Conservation (phyloP, 2,888 invertebrate species). For the Catotricha subobsoleta region DNA sequence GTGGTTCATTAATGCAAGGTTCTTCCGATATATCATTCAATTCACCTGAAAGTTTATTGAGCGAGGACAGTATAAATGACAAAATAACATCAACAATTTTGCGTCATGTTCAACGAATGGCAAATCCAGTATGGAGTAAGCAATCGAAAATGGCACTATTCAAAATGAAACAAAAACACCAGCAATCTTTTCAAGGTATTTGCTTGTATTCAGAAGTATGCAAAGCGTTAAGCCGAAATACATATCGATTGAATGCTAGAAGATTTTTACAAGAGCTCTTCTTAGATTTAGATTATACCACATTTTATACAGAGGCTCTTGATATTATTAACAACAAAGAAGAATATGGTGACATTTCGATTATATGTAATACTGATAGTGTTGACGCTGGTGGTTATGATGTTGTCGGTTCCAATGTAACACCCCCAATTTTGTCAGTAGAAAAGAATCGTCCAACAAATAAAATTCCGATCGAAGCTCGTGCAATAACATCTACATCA, state of each 20-base stretch:
- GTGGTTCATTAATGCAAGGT: neutral
- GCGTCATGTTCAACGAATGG: slow-evolving; percentile 51
- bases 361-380: neutral
- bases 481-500: neutral
- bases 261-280: slow-evolving; percentile 88
- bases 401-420: neutral
- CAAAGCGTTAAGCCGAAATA: slow-evolving; percentile 55
- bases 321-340: slow-evolving; percentile 28
- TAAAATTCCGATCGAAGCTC: neutral
- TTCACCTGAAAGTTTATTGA: slow-evolving; percentile 29
- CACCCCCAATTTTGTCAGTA: neutral
- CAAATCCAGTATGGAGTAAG: slow-evolving; percentile 62
- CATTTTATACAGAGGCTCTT: slow-evolving; percentile 35
- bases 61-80: slow-evolving; percentile 26
- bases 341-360: neutral
- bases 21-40: slow-evolving; percentile 24
- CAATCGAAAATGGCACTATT: slow-evolving; percentile 68
- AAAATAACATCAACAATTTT: slow-evolving; percentile 34
- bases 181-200: slow-evolving; percentile 58
- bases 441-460: neutral
- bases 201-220: slow-evolving; percentile 89
- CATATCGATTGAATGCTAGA: slow-evolving; percentile 65
- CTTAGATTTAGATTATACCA: slow-evolving; percentile 61
- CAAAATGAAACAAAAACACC: slow-evolving; percentile 52
- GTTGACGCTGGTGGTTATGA: neutral